Conservation (phyloP, 2,113 vertebrate species). For the Malurus alboscapulatus region DNA sequence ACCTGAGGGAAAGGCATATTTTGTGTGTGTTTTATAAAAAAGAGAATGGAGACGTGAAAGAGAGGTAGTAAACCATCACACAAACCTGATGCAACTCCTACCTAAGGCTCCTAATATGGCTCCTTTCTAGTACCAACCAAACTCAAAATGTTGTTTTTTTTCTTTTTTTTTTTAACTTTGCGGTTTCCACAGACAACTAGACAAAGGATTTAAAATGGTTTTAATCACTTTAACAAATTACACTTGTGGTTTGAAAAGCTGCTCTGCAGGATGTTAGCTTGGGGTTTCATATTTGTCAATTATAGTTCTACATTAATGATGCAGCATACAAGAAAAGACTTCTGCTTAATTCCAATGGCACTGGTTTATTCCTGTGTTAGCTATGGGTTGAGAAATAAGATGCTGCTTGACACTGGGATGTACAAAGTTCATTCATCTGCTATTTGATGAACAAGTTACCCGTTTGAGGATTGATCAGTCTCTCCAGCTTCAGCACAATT, state of each 20-base stretch:
- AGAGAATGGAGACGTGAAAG: neutral
- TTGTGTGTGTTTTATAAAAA: neutral
- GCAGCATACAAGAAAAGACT: neutral
- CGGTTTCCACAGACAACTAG: neutral
- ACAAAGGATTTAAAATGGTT: neutral
- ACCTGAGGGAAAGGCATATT: neutral
- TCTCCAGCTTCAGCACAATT: neutral
- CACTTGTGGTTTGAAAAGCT: neutral
- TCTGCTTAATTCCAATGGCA: neutral
- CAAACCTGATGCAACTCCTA: neutral
- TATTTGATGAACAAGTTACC: neutral
- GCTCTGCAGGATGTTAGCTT: neutral
- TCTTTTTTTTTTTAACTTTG: neutral
- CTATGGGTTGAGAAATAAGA: neutral
- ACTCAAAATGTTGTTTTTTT: neutral
- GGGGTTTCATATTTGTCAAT: neutral
- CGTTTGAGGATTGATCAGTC: neutral
- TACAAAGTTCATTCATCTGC: neutral
- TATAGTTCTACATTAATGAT: neutral
- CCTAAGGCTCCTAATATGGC: neutral
- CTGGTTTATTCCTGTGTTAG: neutral
- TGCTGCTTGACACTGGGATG: neutral
- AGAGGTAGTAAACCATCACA: neutral
- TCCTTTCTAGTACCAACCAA: neutral
- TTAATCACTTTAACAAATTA: neutral